Evolutionary conservation across 2,888 invertebrate genomes (phyloP), one percentile per base, ranked within the genome.

Genomic region (Trichogramma dendrolimi): DNA sequence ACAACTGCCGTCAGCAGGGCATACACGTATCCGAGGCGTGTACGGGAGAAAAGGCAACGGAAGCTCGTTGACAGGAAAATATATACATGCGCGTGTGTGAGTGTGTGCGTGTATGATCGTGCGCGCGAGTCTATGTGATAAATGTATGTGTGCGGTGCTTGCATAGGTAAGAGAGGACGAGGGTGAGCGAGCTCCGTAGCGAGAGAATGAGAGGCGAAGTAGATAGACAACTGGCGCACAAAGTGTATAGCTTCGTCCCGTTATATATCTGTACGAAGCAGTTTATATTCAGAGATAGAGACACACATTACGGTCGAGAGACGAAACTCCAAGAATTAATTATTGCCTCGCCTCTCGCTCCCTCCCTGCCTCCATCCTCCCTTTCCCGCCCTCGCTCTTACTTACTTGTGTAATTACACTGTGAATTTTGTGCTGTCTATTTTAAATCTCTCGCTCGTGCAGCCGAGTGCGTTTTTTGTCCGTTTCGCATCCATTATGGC

Each of bases 301-400:
- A 27, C 27, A 27, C 53, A 44, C 58, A 6, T 48, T 61, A 63
- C 68, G 67, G 67, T 67, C 62, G 67, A 65, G 66, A 66, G 65
- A 67, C 61, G 66, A 63, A 71, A 70, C 68, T 69, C 65, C 58
- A 63, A 59, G 69, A 72, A 71, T 73, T 73, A 72, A 73, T 73
- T 73, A 71, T 64, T 57, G 61, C 53, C 58, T 61, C 58, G 14
- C 68, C 47, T 60, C 51, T 65, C 27, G 27, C 27, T 27, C 27
- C 27, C 27, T 27, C 27, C 27, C 2, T 27, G 27, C 27, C 27
- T 27, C 27, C 27, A 2, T 27, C 27, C 2, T 27, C 27, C 27
- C 27, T 27, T 27, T 27, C 27, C 27, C 27, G 27, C 27, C 27
- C 27, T 27, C 27, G 27, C 27, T 27, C 27, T 27, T 27, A 27